Base-by-base conservation (phyloP, 2,797 vertebrate genomes). In the Pangasius sanitwongsei region DNA sequence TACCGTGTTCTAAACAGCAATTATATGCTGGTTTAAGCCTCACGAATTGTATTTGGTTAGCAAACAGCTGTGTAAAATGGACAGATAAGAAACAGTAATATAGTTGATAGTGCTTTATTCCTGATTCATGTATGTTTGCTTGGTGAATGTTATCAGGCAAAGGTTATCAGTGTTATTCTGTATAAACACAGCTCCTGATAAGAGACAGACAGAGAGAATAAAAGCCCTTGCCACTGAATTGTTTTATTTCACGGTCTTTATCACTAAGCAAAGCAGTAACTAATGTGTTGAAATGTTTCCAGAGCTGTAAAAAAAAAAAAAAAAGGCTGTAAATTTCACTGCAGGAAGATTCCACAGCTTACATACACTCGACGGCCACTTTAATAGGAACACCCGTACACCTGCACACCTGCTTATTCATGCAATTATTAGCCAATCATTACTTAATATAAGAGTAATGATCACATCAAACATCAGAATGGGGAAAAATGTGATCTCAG, bases 91-190 rank as follows among this genome's bases (percentile, higher is more conserved):
- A 48, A 16, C 5, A 25, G 3, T 80, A n/a, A 41, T 78, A 28
- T 16, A 67, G 44, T 1, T 12, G 78, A 44, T 48, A 48, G 23
- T 9, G 34, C 13, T 11, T 80, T 69, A 67, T 48, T 80, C 25
- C 31, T 57, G 23, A 69, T 53, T 67, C 0, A 9, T 87, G 25
- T 55, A 4, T 86, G 65, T 82, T 89, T 89, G 25, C 88, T 83
- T 25, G 4, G 44, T 13, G 3, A 65, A 8, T n/a, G n/a, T 77
- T 83, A 89, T 83, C 78, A 77, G 31, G 34, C 34, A 28, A 44
- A 37, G 25, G 31, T 78, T 87, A 87, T 83, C 80, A 67, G 8
- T 57, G 59, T 67, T 44, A 83, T 8, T 31, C 16, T 18, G 78
- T 75, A 80, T 28, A 25, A 81, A 83, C 78, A 75, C 44, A 1